Evolutionary conservation across 2,797 vertebrate genomes (phyloP), one percentile per base, ranked within the genome.

Genomic region (Takifugu rubripes): DNA sequence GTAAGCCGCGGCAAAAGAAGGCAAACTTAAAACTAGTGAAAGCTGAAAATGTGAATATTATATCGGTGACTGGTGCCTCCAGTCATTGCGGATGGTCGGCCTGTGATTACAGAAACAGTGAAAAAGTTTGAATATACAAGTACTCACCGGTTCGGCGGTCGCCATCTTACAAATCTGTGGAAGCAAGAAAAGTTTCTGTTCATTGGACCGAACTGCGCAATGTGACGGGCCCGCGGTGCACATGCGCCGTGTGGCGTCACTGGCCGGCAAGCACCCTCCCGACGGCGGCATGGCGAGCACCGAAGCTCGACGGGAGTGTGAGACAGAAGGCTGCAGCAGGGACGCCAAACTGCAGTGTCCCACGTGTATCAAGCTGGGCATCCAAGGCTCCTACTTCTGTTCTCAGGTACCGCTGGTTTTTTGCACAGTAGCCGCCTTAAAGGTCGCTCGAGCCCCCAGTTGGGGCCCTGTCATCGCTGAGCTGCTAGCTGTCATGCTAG

Each of bases 311-410:
- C 92, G 95, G 55, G 94, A 95, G 79, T 99, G 97, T 76, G 95
- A 98, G 87, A 98, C 96, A 26, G 92, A 93, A 21, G 94, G 92
- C 62, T 98, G 96, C 88, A 88, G 84, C 61, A 91, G 92, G 79
- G 95, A 97, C 88, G 96, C 97, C 78, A 98, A 98, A 86, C 94
- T 98, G 55, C 97, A 99, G 87, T 98, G 97, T 72, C 96, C 96
- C 31, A 97, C 96, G 76, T 99, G 97, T 85, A 93, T 98, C 90
- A 98, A 98, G 88, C 94, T 99, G 68, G 96, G 94, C 24, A 97
- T 99, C 67, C 95, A 95, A 70, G 95, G 96, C 74, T 99, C 96
- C 26, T 98, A 96, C 84, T 99, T 99, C 91, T 99, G 97, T 69
- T 99, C 96, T 21, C 96, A 98, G 97, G 96, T 99, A 85, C 16